Conservation (phyloP, 2,888 invertebrate genomes). For the Saturnia japonica region DNA sequence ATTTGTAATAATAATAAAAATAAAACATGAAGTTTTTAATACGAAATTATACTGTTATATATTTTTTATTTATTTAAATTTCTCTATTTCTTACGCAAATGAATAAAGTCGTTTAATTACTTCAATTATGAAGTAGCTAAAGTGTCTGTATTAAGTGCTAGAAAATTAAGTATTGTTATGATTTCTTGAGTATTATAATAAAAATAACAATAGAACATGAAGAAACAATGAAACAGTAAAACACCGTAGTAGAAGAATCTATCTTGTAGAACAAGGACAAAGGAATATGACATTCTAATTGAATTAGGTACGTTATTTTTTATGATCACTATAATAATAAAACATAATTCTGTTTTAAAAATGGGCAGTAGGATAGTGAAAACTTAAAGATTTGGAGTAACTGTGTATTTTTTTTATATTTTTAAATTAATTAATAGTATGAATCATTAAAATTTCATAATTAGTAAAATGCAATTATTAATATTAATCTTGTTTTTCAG, state of each 20-base stretch:
- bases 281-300: not conserved
- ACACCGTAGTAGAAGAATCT: not conserved
- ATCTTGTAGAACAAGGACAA: not conserved
- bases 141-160: not conserved
- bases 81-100: not conserved
- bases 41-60: too few species aligned
- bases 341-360: too few species aligned
- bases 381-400: too few species aligned
- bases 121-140: not conserved
- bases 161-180: not conserved
- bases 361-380: too few species aligned
- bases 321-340: too few species aligned
- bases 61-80: not conserved
- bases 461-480: too few species aligned
- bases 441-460: too few species aligned
- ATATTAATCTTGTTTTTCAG: too few species aligned
- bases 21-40: too few species aligned
- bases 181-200: not conserved
- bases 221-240: not conserved
- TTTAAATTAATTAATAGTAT: too few species aligned
- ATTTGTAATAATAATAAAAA: too few species aligned
- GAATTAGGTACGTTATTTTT: not conserved
- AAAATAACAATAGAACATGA: not conserved
- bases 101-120: not conserved
- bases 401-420: too few species aligned